A percentile compares a stretch with the other conserved stretches of the same genome.
Evolutionary conservation across 1,140 invertebrate genomes (phyloP).

Genomic region (Apis laboriosa): DNA sequence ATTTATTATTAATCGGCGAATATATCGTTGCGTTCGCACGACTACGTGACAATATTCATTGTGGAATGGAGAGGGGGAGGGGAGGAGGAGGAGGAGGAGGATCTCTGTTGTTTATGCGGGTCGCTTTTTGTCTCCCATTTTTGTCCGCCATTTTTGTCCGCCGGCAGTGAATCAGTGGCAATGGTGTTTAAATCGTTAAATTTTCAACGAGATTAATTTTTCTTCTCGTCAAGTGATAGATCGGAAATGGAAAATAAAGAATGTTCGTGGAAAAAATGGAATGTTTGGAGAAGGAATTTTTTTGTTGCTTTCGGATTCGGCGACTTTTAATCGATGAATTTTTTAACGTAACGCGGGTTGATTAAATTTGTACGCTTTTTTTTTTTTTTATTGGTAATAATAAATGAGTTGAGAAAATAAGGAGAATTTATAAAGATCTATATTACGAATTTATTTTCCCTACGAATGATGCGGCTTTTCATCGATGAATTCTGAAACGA

Average conservation of each 20-base stretch:
- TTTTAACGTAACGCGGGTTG: neutral
- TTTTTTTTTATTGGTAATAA: neutral
- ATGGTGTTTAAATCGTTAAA: no score
- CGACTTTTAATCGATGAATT: neutral
- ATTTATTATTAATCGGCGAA: conserved; percentile 37
- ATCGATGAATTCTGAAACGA: neutral
- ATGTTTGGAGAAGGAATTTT: neutral
- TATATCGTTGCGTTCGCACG: neutral
- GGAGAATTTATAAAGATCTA: neutral
- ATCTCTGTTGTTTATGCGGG: neutral
- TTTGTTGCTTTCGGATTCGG: neutral
- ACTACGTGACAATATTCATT: neutral
- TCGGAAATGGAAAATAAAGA: no score
- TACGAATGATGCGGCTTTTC: no score
- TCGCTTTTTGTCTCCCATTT: neutral
- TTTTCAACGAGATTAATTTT: no score
- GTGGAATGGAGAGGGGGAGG: neutral
- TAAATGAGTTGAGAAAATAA: neutral
- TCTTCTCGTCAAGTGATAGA: no score
- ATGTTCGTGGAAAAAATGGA: no score
- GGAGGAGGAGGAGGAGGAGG: neutral
- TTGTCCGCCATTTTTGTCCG: neutral
- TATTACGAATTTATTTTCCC: no score
- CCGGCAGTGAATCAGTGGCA: no score
- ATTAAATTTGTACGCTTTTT: neutral